Conservation (phyloP, 2,113 vertebrate genomes). For the Acanthisitta chloris region DNA sequence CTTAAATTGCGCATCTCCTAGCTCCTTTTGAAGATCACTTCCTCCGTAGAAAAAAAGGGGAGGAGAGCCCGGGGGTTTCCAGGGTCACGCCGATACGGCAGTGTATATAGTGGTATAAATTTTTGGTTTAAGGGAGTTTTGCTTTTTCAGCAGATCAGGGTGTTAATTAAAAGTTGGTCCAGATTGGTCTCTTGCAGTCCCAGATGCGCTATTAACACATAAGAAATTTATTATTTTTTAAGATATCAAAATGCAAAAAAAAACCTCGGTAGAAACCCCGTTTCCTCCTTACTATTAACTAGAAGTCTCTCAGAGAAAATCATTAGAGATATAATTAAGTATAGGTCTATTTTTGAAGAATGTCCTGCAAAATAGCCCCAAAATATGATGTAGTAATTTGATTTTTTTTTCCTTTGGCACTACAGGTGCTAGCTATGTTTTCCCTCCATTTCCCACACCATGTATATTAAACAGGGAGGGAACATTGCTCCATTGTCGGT, state of each 20-base stretch:
- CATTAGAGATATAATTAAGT: slow-evolving; percentile 65
- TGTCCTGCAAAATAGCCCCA: neutral
- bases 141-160: slow-evolving; percentile 50
- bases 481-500: slow-evolving; percentile 28
- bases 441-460: slow-evolving; percentile 73
- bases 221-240: slow-evolving; percentile 2
- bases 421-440: slow-evolving; percentile 42
- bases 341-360: slow-evolving; percentile 43
- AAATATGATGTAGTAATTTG: slow-evolving; percentile 72
- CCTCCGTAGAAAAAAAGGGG: neutral
- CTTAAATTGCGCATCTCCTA: neutral
- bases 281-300: neutral
- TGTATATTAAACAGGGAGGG: slow-evolving; percentile 80
- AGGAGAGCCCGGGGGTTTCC: neutral
- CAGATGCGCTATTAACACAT: slow-evolving; percentile 61
- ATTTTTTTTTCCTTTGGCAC: slow-evolving; percentile 62
- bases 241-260: slow-evolving; percentile 23
- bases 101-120: neutral
- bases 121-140: neutral
- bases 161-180: slow-evolving; percentile 73
- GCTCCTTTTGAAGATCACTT: neutral
- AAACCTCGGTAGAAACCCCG: slow-evolving; percentile 9
- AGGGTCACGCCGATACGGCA: neutral
- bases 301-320: slow-evolving; percentile 18
- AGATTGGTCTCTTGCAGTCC: slow-evolving; percentile 42